Conservation (phyloP, 1,140 invertebrate genomes). For the Drosophila nikananu region DNA sequence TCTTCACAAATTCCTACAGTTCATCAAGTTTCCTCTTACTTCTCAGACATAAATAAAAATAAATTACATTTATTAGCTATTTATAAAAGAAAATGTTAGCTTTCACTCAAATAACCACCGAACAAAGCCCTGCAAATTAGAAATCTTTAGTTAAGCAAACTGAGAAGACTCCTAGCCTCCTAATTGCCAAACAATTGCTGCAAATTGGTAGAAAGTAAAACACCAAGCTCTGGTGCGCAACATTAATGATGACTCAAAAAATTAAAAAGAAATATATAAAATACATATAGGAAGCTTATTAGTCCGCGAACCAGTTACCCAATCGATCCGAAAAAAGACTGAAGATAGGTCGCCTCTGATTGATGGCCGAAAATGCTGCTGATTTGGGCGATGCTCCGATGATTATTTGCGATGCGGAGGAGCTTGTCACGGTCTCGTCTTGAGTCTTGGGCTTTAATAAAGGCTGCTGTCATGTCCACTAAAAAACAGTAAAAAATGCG, state of each 20-base stretch:
- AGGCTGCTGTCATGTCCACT: conserved; percentile 42
- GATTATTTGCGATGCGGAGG: conserved; percentile 19
- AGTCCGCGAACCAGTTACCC: conserved; percentile 66
- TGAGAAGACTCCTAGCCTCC: conserved; percentile 13
- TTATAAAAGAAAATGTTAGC: conserved; percentile 36
- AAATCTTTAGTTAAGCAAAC: conserved; percentile 81
- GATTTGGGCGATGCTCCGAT: conserved; percentile 25
- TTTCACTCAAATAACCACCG: conserved; percentile 52
- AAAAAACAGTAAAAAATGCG: conserved; percentile 10
- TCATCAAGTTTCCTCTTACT: not conserved
- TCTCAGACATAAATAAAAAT: conserved; percentile 16
- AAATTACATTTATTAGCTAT: not conserved
- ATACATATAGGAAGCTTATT: conserved; percentile 53
- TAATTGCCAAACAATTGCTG: conserved; percentile 71
- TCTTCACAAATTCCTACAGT: not conserved
- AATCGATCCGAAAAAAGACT: conserved; percentile 8
- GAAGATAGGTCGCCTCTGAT: conserved; percentile 32
- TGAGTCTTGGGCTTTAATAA: conserved; percentile 42
- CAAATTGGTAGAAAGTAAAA: conserved; percentile 82
- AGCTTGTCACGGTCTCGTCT: conserved; percentile 69
- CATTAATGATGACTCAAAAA: conserved; percentile 54
- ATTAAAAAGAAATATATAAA: not conserved
- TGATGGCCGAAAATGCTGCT: conserved; percentile 46
- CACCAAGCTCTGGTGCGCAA: conserved; percentile 51
- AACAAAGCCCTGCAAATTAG: conserved; percentile 66